Conservation (phyloP, 2,888 invertebrate species). For the Philaethria dido region DNA sequence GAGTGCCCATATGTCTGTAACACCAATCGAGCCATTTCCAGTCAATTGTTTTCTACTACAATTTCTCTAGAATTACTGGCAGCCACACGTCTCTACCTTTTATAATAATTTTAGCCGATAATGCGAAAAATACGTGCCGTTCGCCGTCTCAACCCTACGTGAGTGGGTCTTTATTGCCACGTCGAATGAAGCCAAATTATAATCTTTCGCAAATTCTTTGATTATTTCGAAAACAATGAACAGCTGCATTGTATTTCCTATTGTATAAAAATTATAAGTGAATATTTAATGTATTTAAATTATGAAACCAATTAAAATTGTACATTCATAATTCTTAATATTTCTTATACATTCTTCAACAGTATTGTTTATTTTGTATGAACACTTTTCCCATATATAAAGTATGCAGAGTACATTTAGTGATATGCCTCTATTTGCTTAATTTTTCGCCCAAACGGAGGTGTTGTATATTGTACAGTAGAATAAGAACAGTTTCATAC, state of each 20-base stretch:
- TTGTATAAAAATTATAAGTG: not conserved
- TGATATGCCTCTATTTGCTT: no score
- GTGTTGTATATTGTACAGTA: no score
- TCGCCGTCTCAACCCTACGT: conserved; percentile 67
- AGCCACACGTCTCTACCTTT: conserved; percentile 74
- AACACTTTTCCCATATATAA: no score
- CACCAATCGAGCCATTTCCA: conserved; percentile 53
- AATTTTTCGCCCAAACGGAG: no score
- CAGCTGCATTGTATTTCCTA: conserved; percentile 36
- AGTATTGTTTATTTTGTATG: no score
- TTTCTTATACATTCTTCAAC: no score
- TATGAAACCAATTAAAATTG: not conserved
- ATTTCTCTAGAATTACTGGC: conserved; percentile 58
- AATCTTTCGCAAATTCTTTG: conserved; percentile 61
- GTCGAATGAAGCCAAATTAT: conserved; percentile 73
- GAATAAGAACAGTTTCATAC: no score
- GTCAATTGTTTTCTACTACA: conserved; percentile 49
- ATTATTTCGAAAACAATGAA: conserved; percentile 52
- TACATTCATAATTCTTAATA: no score
- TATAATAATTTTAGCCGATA: conserved; percentile 80
- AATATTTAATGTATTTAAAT: not conserved
- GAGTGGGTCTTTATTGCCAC: conserved; percentile 71
- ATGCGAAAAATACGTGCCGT: conserved; percentile 81
- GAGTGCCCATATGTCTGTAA: conserved; percentile 45
- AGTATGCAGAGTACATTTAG: no score